Base-by-base conservation (phyloP, 92 coral and sea anemone genomes). In the Plumapathes pennacea region DNA sequence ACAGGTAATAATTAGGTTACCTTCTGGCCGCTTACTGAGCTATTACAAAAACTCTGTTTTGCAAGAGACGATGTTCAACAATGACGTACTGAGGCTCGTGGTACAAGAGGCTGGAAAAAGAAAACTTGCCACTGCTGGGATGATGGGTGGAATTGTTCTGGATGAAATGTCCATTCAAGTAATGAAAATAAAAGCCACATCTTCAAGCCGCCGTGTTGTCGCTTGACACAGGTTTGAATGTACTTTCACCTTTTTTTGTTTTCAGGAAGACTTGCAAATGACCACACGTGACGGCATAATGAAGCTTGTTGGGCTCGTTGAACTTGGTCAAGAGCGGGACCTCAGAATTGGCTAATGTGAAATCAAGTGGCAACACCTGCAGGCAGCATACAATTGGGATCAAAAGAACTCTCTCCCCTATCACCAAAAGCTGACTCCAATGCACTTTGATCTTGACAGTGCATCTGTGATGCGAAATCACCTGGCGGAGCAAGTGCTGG, bases 121-220 rank as follows among this genome's bases (percentile, higher is more conserved):
- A 39, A 68, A 29, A 25, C 43, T 75, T 32, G 60, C 24, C 31
- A 26, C 46, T n/a, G 54, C 42, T 52, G 82, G 69, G 24, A 75
- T 39, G 57, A 40, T 10, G 5, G 82, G 75, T 29, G 82, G 82
- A 15, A 25, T 75, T 44, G 57, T 75, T 13, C 74, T 75, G 36
- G 82, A 75, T 66, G 68, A 75, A 66, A 75, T 75, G 82, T 30
- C 82, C 19, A 64, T 75, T 27, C 82, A 75, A 61, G 82, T 75
- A 31, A 62, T 15, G 17, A 27, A 4, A 10, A 17, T 19, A 25
- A 15, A 21, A 13, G n/a, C n/a, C n/a, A n/a, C n/a, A n/a, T n/a
- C n/a, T n/a, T n/a, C n/a, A n/a, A n/a, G n/a, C n/a, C n/a, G n/a
- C n/a, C n/a, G n/a, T n/a, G n/a, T n/a, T n/a, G n/a, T n/a, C n/a